Evolutionary conservation across 2,888 invertebrate genomes (phyloP).

Genomic region (Argyresthia goedartella): DNA sequence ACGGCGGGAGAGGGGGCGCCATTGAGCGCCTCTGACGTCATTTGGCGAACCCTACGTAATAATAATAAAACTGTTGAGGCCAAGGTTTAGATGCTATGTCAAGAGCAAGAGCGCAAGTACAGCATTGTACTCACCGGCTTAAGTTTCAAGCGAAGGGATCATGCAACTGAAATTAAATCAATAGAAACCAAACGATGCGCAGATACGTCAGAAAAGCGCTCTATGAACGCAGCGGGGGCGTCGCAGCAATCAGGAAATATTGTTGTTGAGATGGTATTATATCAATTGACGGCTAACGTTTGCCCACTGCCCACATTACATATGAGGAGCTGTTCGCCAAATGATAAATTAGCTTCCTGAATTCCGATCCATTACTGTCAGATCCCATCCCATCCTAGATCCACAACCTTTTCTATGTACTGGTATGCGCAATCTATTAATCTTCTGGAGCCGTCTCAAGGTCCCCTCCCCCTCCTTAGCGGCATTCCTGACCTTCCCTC

Average conservation of each 20-base stretch:
- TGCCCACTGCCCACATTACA: no score
- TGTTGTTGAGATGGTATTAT: neutral
- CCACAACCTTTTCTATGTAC: no score
- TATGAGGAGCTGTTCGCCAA: no score
- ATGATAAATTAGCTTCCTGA: no score
- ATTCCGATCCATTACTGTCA: no score
- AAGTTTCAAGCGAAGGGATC: no score
- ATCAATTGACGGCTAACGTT: constrained; percentile 1
- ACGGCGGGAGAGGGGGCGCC: neutral
- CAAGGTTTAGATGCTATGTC: neutral
- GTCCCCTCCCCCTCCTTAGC: neutral
- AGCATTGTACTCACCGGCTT: no score
- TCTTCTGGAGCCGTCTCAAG: no score
- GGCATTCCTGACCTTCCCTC: constrained; percentile 29
- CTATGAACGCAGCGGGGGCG: neutral
- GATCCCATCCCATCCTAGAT: no score
- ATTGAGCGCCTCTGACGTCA: constrained; percentile 4
- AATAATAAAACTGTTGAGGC: neutral
- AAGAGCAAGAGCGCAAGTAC: neutral
- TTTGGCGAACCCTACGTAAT: neutral
- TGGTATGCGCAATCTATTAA: no score
- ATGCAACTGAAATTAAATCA: no score
- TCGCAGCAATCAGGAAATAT: neutral
- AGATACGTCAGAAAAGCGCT: neutral
- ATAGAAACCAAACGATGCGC: neutral